Base-by-base conservation (phyloP, 2,113 vertebrate species). In the Mirza zaza region DNA sequence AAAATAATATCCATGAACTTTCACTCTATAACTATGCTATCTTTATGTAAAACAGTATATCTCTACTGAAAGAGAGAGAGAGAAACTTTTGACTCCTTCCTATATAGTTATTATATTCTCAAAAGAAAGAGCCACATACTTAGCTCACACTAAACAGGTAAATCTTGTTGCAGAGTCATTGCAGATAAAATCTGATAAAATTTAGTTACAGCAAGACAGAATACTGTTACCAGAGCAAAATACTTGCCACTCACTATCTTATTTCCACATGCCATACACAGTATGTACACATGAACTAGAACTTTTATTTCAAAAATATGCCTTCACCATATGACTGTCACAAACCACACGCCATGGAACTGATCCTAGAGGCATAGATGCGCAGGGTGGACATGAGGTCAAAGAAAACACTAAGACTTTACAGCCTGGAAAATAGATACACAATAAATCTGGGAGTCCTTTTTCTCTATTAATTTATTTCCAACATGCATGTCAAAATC, bases 361-460 rank as follows among this genome's bases (percentile, higher is more conserved):
- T 18, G 39, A 2, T 68, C 48, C 21, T 81, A 17, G 11, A 90
- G 1, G 0, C 36, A 48, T 7, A 14, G 77, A 6, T 11, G 2
- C 45, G 29, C 12, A 81, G 32, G 5, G 2, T 29, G 39, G 1
- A 52, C 18, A 59, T 5, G 13, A 77, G 45, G 52, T 20, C 61
- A 61, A 85, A 7, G 7, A 3, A 65, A 97, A 45, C 48, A 0
- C 0, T 36, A 88, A 90, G 90, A 52, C 45, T 70, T 68, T 27
- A 3, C 50, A 39, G 34, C 9, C 1, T 36, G 20, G 27, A 63
- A 6, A 61, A 48, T 2, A 0, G 7, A 0, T 67, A 71, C 42
- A 90, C 70, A 17, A 50, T 27, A 73, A 5, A 73, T 17, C 5
- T 20, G 39, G 11, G 11, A 83, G 20, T 76, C 10, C 15, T 52